phyloP scores from a whole-genome alignment of 2,797 vertebrate genomes.

The Tinamus major region DNA sequence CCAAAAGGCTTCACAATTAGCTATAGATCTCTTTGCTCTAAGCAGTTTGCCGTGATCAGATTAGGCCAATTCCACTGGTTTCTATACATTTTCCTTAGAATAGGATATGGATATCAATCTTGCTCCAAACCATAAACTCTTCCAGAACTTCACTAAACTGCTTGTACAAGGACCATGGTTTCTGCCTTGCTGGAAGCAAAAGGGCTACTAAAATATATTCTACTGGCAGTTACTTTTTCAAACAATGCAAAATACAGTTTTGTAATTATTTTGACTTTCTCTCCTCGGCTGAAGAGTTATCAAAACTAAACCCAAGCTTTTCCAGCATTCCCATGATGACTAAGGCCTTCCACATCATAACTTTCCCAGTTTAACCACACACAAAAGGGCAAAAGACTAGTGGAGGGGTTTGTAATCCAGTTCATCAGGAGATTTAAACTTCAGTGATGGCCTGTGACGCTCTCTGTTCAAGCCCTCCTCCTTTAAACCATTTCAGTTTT shows the following conservation, averaged over 20 bases:
- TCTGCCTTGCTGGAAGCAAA: neutral
- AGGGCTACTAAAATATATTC: neutral
- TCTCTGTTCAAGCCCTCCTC: neutral
- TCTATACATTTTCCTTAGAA: neutral
- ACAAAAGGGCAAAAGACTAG: neutral
- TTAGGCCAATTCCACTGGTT: neutral
- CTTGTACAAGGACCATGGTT: neutral
- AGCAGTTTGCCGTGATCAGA: neutral
- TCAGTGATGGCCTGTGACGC: no score
- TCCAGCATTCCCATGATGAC: neutral
- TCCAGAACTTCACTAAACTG: neutral
- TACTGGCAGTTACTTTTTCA: neutral
- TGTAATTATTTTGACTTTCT: neutral
- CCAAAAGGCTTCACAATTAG: neutral
- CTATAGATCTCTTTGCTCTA: neutral
- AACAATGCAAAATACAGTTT: neutral
- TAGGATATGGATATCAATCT: neutral
- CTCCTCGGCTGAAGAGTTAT: neutral
- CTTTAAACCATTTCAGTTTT: no score
- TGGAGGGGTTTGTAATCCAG: neutral
- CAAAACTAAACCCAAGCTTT: neutral
- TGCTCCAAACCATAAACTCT: neutral
- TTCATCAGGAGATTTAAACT: neutral
- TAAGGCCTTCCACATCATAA: neutral
- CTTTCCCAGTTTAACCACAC: neutral